Percentiles rank a stretch among this genome's conserved stretches.
Evolutionary conservation across 2,113 vertebrate species (phyloP).

Genomic region (Oenanthe oenanthe): DNA sequence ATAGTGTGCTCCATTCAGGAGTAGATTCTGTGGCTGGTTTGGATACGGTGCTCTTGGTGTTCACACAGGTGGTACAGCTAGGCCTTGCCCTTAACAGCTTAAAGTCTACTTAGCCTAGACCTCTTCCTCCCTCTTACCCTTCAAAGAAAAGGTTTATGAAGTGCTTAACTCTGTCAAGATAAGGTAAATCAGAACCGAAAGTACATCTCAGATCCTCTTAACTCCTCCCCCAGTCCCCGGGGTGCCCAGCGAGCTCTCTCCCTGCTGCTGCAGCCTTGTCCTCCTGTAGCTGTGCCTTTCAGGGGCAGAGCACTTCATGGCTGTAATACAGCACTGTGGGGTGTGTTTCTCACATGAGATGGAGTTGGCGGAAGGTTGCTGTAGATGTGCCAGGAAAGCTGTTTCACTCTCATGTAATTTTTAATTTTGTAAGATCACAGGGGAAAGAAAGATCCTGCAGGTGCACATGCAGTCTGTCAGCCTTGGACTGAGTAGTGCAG

Average conservation of each 20-base stretch:
- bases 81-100: background rate
- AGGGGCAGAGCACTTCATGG: background rate
- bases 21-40: background rate
- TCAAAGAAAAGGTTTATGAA: background rate
- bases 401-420: background rate
- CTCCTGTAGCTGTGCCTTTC: background rate
- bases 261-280: background rate
- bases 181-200: background rate
- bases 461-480: background rate
- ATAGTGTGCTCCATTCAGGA: background rate
- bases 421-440: background rate
- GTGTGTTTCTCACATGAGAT: background rate
- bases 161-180: background rate
- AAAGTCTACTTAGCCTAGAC: background rate
- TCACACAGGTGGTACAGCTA: background rate
- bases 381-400: background rate
- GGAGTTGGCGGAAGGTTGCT: background rate
- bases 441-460: background rate
- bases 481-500: background rate
- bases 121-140: background rate
- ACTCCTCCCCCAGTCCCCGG: background rate
- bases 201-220: background rate
- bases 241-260: rapidly evolving
- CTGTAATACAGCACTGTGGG: background rate
- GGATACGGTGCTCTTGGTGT: background rate